These are phyloP conservation scores for Chroicocephalus ridibundus DNA, from an alignment of 2,113 vertebrate genomes.

Conservation along the genomic window DNA sequence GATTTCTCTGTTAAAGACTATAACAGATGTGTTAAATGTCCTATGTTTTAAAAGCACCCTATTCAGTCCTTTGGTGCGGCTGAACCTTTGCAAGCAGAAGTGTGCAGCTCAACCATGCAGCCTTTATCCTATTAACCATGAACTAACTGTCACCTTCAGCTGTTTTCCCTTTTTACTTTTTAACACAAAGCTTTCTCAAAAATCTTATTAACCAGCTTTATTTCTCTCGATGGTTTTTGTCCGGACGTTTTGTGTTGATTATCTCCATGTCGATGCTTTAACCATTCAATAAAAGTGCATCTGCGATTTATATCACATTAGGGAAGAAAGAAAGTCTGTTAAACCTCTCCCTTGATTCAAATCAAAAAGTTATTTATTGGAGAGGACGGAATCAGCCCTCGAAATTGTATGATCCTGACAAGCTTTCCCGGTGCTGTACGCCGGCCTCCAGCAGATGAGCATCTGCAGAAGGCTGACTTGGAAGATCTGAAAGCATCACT, in stretches of 20 bases:
- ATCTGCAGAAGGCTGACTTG: background rate
- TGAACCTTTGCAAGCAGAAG: conserved; percentile 83
- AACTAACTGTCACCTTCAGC: conserved; percentile 99
- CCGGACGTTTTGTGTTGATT: conserved; percentile 75
- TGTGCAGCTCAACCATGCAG: conserved; percentile 85
- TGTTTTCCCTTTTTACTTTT: conserved; percentile 87
- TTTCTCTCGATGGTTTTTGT: conserved; percentile 92
- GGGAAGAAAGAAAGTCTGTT: conserved; percentile 72
- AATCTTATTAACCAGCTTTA: conserved; percentile 92
- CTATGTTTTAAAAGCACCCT: conserved; percentile 74
- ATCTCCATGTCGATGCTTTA: conserved; percentile 90
- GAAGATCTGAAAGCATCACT: background rate
- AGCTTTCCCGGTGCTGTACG: background rate
- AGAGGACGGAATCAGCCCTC: conserved; percentile 22
- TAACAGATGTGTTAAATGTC: conserved; percentile 99
- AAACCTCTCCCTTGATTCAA: conserved; percentile 78
- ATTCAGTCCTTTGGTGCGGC: conserved; percentile 80
- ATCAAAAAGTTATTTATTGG: conserved; percentile 80
- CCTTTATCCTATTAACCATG: conserved; percentile 98
- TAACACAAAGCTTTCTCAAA: conserved; percentile 87
- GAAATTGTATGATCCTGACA: background rate
- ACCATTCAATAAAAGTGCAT: conserved; percentile 91
- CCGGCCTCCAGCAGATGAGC: background rate
- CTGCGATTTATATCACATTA: conserved; percentile 93
- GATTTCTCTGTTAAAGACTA: conserved; percentile 58